These are phyloP conservation scores for Holotrichia oblita DNA, from an alignment of 1,140 invertebrate genomes.

Conservation along the genomic window DNA sequence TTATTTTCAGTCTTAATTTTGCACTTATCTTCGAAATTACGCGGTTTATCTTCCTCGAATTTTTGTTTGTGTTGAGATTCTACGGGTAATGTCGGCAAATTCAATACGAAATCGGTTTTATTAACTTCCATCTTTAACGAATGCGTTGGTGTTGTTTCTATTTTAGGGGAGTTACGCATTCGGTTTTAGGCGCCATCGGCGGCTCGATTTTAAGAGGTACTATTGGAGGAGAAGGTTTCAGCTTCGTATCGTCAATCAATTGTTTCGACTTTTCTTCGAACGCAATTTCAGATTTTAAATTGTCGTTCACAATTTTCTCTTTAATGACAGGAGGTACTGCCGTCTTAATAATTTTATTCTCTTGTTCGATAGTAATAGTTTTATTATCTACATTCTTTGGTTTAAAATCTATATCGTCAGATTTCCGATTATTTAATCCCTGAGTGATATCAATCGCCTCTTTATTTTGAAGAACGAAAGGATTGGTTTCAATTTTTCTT, in stretches of 20 bases:
- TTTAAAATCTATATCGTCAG: background rate
- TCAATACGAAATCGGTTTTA: background rate
- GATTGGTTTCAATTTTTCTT: background rate
- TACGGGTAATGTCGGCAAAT: constrained; percentile 23
- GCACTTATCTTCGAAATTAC: constrained; percentile 5
- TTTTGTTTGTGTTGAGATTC: constrained; percentile 6
- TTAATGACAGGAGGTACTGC: background rate
- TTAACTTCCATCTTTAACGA: background rate
- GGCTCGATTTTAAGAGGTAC: background rate
- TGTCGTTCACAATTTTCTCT: background rate
- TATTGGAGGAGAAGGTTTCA: background rate
- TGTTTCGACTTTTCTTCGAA: constrained; percentile 44
- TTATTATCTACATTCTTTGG: constrained; percentile 12
- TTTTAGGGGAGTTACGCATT: constrained; percentile 15
- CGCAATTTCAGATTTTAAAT: background rate
- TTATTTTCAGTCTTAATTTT: constrained; percentile 22
- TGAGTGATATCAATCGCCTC: background rate
- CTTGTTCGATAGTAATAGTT: background rate
- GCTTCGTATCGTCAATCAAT: constrained; percentile 18
- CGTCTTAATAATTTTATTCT: background rate
- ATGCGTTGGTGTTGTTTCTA: background rate
- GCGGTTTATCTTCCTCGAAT: constrained; percentile 4
- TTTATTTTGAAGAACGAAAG: background rate
- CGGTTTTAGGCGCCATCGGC: background rate
- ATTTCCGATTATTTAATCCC: constrained; percentile 15